Percentiles rank a stretch among this genome's conserved stretches.
phyloP scores from a whole-genome alignment of 2,113 vertebrate genomes.

The Orycteropus afer region DNA sequence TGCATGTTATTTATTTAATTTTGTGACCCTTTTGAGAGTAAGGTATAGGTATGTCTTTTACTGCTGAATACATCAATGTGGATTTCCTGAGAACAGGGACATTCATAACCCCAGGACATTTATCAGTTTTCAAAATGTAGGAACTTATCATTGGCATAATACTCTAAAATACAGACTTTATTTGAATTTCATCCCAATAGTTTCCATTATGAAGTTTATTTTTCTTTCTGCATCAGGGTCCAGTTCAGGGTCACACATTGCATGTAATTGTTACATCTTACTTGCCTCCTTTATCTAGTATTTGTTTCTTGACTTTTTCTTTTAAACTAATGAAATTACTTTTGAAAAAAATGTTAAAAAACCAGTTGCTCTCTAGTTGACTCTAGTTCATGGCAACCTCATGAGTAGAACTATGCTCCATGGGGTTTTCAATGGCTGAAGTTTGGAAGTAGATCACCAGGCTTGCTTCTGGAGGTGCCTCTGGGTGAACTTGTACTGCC shows the following conservation, averaged over 20 bases:
- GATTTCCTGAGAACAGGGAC: conserved; percentile 11
- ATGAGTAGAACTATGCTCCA: neutral
- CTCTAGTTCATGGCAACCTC: neutral
- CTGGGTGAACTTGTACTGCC: neutral
- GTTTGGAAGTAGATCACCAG: neutral
- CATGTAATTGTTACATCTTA: neutral
- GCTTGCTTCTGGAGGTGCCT: neutral
- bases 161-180: neutral
- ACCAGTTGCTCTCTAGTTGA: neutral
- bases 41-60: neutral
- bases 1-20: neutral
- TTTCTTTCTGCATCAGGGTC: neutral
- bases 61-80: neutral
- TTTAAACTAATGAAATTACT: neutral
- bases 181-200: neutral
- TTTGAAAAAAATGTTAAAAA: neutral
- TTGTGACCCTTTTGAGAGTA: neutral
- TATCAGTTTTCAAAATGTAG: neutral
- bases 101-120: neutral
- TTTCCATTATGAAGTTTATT: neutral
- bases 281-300: neutral
- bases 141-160: neutral
- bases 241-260: neutral
- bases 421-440: neutral
- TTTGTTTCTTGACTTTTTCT: conserved; percentile 18